Evolutionary conservation across 2,888 invertebrate genomes (phyloP).

Genomic region (Cetonia aurata): DNA sequence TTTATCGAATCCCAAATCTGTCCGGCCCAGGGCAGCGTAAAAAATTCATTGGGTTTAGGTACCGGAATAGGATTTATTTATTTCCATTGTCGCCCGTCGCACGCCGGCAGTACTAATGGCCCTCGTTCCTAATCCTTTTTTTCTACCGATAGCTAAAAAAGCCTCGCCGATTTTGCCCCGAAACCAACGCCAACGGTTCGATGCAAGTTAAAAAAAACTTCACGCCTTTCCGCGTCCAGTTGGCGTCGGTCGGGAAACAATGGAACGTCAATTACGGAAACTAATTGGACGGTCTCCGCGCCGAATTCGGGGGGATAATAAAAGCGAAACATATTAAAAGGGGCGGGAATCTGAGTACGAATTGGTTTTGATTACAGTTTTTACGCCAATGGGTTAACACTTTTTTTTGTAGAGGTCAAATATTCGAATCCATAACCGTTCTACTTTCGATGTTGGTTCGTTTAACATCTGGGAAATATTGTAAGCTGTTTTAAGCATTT

Average conservation of each 20-base stretch:
- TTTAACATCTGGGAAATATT: too few species aligned
- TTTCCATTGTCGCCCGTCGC: not conserved
- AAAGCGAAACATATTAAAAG: constrained; percentile 26
- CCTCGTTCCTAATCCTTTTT: constrained; percentile 27
- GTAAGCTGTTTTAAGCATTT: too few species aligned
- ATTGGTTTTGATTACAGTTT: not conserved
- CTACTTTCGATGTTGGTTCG: too few species aligned
- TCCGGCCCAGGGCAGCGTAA: not conserved
- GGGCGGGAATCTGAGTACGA: not conserved
- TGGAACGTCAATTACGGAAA: constrained; percentile 37
- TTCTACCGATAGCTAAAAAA: not conserved
- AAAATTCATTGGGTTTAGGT: constrained; percentile 12
- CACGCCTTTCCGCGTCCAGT: constrained; percentile 7
- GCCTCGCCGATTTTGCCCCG: not conserved
- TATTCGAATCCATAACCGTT: too few species aligned
- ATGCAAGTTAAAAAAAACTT: constrained; percentile 27
- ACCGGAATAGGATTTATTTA: constrained; percentile 18
- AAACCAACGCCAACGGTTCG: not conserved
- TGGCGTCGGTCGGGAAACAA: constrained; percentile 25
- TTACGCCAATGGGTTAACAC: not conserved
- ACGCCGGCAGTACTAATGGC: constrained; percentile 6
- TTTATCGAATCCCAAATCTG: not conserved
- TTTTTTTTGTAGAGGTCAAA: not conserved
- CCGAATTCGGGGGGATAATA: constrained; percentile 12
- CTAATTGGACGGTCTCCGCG: constrained; percentile 25